Evolutionary conservation across 1,140 invertebrate genomes (phyloP), one percentile per base, ranked within the genome.

Genomic region (Scaptomyza pallida): DNA sequence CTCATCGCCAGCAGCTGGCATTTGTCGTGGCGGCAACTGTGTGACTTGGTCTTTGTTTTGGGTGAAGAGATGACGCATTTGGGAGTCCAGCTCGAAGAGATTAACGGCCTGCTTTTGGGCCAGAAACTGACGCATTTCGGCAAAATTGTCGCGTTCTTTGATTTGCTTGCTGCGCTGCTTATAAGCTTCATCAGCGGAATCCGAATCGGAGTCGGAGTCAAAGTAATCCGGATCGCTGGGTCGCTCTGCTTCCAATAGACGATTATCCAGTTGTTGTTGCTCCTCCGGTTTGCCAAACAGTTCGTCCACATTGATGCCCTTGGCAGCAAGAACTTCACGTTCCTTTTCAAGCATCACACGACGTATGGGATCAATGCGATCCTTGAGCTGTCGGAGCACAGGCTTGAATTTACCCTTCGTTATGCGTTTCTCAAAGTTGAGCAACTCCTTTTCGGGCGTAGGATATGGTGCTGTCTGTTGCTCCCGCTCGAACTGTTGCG

Each of bases 91-190:
- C 16, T 75, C 74, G 37, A 91, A 91, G 5, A 91, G 67, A 77
- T 90, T 91, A 5, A 91, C 77, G 8, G 77, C 72, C 57, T 79
- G 75, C 40, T 91, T 91, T 44, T 90, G 81, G 13, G 88, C 85
- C 30, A 91, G 63, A 71, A 91, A 91, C 17, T 91, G 81, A 2
- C 91, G 85, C 89, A 90, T 89, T 72, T 91, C 90, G 21, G 86
- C 86, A 74, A 86, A 91, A 35, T 91, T 89, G 47, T 91, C 89
- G n/a, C 82, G 89, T 15, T 90, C 88, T 48, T 85, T 91, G 47
- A 80, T 41, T 13, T 78, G 78, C 57, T 91, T 89, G 48, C 71
- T 90, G 12, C 77, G 77, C 2, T 56, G 55, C 40, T 72, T 67
- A 55, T 57, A 72, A 12, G 51, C 62, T 8, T 80, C 72, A 41